phyloP scores from a whole-genome alignment of 1,140 invertebrate genomes.

The Akabosia matsudoensis region DNA sequence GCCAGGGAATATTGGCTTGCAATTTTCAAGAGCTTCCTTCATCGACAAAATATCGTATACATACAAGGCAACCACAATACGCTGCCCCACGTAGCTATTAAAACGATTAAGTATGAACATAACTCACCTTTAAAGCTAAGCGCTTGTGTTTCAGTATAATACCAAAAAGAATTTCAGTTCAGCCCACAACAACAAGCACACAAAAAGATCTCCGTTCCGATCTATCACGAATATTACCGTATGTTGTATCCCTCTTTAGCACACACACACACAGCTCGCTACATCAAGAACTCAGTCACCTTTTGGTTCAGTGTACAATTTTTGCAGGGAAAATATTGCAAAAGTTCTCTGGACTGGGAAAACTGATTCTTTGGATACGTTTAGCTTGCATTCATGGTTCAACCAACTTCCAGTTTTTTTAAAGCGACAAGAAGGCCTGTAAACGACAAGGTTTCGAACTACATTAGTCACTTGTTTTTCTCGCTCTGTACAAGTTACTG shows the following conservation, averaged over 20 bases:
- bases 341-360: not conserved
- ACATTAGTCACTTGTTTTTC: not conserved
- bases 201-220: not conserved
- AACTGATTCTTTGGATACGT: not conserved
- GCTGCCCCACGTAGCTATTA: not conserved
- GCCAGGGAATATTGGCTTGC: not conserved
- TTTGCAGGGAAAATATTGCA: not conserved
- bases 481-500: not conserved
- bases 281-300: no score
- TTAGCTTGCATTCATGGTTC: not conserved
- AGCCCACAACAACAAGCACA: not conserved
- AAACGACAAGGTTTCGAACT: slow-evolving; percentile 14
- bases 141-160: not conserved
- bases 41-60: not conserved
- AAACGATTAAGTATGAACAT: not conserved
- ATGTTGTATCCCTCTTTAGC: not conserved
- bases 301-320: not conserved
- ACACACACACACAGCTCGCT: no score
- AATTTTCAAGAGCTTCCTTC: not conserved
- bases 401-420: not conserved
- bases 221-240: not conserved
- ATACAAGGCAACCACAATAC: not conserved
- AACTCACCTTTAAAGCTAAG: not conserved
- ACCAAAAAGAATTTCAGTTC: not conserved
- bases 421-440: slow-evolving; percentile 22